phyloP scores from a whole-genome alignment of 2,113 vertebrate species.

The Scortum barcoo region DNA sequence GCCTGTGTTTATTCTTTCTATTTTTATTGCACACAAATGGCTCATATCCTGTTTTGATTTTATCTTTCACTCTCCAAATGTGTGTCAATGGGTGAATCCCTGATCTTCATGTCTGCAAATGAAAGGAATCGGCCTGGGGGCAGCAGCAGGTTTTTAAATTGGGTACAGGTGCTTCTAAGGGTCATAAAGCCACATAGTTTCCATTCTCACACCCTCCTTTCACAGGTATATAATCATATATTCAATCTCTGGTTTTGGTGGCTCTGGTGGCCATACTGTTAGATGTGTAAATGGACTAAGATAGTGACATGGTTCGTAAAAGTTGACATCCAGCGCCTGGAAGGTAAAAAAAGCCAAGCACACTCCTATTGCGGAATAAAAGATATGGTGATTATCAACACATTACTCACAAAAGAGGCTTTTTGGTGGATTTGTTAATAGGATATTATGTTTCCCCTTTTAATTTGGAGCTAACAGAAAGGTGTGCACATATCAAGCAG shows the following conservation, averaged over 20 bases:
- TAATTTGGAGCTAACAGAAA: constrained; percentile 2
- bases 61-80: background rate
- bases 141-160: constrained; percentile 12
- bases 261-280: constrained; percentile 4
- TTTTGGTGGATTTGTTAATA: constrained; percentile 6
- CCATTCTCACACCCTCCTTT: constrained; percentile 28
- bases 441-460: constrained; percentile 17
- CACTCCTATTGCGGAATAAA: background rate
- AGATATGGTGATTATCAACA: constrained; percentile 28
- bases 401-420: constrained; percentile 29
- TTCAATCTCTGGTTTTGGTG: background rate
- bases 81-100: background rate
- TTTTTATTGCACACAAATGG: constrained; percentile 1
- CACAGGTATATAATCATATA: constrained; percentile 3
- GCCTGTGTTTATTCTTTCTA: background rate
- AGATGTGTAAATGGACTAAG: constrained; percentile 38
- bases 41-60: background rate
- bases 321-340: background rate
- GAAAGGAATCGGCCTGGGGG: constrained; percentile 22
- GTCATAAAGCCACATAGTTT: constrained; percentile 40
- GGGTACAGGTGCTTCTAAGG: constrained; percentile 28
- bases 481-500: background rate
- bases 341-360: constrained; percentile 3
- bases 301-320: background rate
- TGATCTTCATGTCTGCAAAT: constrained; percentile 11